These are phyloP conservation scores for Gallinago media DNA, from an alignment of 2,113 vertebrate species.

Conservation along the genomic window DNA sequence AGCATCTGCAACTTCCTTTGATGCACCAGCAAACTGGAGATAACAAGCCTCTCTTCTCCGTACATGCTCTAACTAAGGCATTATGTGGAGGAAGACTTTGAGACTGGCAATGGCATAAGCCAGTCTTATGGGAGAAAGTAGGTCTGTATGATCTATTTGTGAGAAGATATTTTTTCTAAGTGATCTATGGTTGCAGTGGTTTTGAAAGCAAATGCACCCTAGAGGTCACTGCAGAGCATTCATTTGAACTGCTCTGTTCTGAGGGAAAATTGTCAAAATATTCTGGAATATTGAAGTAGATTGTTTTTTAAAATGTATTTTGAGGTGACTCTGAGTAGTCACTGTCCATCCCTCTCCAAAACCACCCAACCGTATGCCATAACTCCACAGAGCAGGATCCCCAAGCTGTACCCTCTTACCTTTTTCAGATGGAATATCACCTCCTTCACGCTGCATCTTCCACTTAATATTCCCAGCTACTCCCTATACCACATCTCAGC, in stretches of 20 bases:
- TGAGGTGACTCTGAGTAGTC: neutral
- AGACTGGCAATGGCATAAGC: neutral
- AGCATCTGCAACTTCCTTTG: constrained; percentile 64
- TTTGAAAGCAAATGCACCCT: neutral
- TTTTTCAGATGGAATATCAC: neutral
- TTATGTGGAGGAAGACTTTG: neutral
- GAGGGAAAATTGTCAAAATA: neutral
- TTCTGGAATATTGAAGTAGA: neutral
- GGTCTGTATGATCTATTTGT: neutral
- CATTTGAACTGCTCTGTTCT: neutral
- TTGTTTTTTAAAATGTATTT: neutral
- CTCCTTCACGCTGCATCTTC: neutral
- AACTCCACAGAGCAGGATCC: neutral
- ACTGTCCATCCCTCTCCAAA: neutral
- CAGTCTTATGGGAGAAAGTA: neutral
- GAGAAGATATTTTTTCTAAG: neutral
- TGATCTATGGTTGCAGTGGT: neutral
- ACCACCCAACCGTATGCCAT: neutral
- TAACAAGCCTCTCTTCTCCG: neutral
- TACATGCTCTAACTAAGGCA: neutral
- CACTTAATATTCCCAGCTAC: neutral
- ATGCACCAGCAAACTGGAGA: constrained; percentile 21
- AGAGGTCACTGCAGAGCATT: constrained; percentile 29
- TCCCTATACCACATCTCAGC: neutral
- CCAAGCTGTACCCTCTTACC: neutral